Conservation (phyloP, 2,113 vertebrate species). For the Pelusios castaneus region DNA sequence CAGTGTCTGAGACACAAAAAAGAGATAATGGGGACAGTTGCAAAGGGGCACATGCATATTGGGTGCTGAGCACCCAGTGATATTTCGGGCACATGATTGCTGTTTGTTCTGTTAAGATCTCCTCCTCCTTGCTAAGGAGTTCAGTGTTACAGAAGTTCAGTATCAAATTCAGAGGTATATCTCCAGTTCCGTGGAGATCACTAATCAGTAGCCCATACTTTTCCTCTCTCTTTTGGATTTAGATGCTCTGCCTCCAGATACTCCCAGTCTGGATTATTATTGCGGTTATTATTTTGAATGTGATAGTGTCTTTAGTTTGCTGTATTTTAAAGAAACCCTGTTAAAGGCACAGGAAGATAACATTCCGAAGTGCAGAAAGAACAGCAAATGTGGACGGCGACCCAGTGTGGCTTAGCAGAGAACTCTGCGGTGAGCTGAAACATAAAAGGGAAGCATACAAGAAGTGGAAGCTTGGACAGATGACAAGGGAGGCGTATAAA, state of each 20-base stretch:
- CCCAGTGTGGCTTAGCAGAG: no score
- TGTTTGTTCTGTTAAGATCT: background rate
- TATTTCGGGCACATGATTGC: background rate
- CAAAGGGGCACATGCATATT: background rate
- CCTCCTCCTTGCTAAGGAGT: background rate
- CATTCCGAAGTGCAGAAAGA: no score
- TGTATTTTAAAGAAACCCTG: no score
- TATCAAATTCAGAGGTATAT: background rate
- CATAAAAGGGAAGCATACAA: no score
- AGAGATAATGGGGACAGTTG: background rate
- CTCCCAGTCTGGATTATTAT: background rate
- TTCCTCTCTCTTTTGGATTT: background rate
- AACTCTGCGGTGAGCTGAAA: no score
- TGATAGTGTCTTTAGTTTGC: background rate
- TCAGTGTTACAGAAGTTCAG: background rate
- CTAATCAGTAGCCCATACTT: background rate
- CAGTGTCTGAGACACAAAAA: background rate
- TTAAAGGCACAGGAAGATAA: no score
- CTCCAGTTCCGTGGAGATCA: background rate
- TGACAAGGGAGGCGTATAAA: no score
- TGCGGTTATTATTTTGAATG: background rate
- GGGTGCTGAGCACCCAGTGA: background rate
- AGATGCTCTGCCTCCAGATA: background rate
- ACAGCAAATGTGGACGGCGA: no score
- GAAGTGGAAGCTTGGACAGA: no score